These are phyloP conservation scores for Lasioglossum vierecki DNA, from an alignment of 2,888 invertebrate species.

Conservation along the genomic window DNA sequence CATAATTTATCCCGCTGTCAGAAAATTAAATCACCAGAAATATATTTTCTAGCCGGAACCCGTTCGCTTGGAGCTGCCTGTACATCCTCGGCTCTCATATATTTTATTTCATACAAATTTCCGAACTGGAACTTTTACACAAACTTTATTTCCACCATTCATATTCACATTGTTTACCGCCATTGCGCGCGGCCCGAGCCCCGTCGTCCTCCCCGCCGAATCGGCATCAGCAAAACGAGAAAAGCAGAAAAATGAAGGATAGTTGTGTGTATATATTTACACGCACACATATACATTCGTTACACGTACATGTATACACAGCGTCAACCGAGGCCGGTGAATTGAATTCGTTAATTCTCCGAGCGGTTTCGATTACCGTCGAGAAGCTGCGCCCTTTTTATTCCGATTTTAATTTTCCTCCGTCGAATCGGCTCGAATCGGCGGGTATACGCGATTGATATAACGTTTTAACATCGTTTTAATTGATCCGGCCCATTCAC, in stretches of 20 bases:
- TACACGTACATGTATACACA: not conserved
- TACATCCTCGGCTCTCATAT: not conserved
- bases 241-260: not conserved
- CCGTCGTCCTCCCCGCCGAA: not conserved
- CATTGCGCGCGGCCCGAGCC: not conserved
- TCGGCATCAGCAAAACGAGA: not conserved
- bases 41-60: not conserved
- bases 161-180: conserved; percentile 13
- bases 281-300: no score
- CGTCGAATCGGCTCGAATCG: not conserved
- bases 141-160: conserved; percentile 4
- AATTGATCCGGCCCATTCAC: conserved; percentile 57
- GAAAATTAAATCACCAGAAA: not conserved
- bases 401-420: conserved; percentile 16
- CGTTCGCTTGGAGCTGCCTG: conserved; percentile 1
- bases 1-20: not conserved
- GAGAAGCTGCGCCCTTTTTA: not conserved
- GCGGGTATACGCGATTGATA: conserved; percentile 25
- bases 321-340: not conserved
- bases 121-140: conserved; percentile 8
- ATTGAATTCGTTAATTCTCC: conserved; percentile 33
- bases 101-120: conserved; percentile 9
- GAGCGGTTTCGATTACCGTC: conserved; percentile 22
- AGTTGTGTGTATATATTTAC: not conserved
- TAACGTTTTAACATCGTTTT: conserved; percentile 52